Evolutionary conservation across 2,113 vertebrate species (phyloP).

Genomic region (Salvelinus sp.): DNA sequence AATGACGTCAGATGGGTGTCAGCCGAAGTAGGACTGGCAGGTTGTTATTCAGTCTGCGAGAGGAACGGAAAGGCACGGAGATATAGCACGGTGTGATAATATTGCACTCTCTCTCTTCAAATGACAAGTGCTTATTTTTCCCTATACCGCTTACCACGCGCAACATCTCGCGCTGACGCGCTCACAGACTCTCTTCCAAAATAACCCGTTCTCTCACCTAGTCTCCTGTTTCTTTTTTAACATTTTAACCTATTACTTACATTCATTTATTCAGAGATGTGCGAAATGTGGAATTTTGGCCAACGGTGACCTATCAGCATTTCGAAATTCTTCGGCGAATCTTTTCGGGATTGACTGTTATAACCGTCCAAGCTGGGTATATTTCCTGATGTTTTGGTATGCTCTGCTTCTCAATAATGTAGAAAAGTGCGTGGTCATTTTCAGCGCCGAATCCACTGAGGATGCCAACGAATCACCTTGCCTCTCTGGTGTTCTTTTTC

Average conservation of each 20-base stretch:
- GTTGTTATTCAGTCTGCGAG: slow-evolving; percentile 70
- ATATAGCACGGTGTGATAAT: slow-evolving; percentile 38
- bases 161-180: slow-evolving; percentile 12
- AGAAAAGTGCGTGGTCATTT: slow-evolving; percentile 63
- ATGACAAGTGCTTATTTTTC: slow-evolving; percentile 49
- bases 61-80: slow-evolving; percentile 57
- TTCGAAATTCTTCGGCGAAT: slow-evolving; percentile 9
- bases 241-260: slow-evolving; percentile 14
- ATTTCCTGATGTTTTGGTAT: slow-evolving; percentile 20
- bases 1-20: slow-evolving; percentile 73
- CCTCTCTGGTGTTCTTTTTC: slow-evolving; percentile 35
- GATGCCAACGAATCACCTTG: slow-evolving; percentile 54
- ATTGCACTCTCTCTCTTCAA: slow-evolving; percentile 45
- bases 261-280: neutral
- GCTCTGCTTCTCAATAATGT: slow-evolving; percentile 41
- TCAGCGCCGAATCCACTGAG: slow-evolving; percentile 39
- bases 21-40: slow-evolving; percentile 64
- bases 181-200: slow-evolving; percentile 49
- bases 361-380: neutral
- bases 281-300: slow-evolving; percentile 43
- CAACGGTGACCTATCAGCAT: slow-evolving; percentile 46
- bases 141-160: slow-evolving; percentile 20
- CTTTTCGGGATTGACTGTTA: slow-evolving; percentile 30
- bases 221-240: slow-evolving; percentile 2
- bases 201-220: slow-evolving; percentile 41